A percentile compares a stretch with the other conserved stretches of the same genome.
phyloP scores from a whole-genome alignment of 2,888 invertebrate genomes.

The Tipula unca region DNA sequence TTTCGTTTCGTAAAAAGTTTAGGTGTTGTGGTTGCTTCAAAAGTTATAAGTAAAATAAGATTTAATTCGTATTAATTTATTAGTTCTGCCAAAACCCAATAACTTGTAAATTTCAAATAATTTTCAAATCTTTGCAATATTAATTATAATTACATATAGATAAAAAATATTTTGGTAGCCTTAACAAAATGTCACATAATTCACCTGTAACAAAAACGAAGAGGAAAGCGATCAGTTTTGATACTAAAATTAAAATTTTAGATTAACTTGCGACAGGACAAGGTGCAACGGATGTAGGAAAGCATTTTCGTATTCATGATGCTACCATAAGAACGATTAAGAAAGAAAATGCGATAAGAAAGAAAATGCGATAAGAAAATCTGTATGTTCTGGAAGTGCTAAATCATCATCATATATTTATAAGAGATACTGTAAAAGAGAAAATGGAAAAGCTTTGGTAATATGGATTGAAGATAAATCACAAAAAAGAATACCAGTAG shows the following conservation, averaged over 20 bases:
- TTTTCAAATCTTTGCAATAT: neutral
- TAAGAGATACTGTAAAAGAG: slow-evolving; percentile 24
- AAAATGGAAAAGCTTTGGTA: slow-evolving; percentile 26
- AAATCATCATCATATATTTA: slow-evolving; percentile 24
- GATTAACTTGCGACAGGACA: slow-evolving; percentile 23
- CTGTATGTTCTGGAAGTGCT: slow-evolving; percentile 23
- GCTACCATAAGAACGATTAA: slow-evolving; percentile 24
- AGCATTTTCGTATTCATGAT: slow-evolving; percentile 23
- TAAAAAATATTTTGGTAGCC: neutral
- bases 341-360: too few species aligned
- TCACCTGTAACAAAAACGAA: neutral
- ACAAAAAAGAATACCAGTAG: slow-evolving; percentile 26
- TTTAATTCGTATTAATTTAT: neutral
- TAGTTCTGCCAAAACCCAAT: neutral
- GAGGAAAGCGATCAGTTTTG: too few species aligned
- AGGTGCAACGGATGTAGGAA: slow-evolving; percentile 24
- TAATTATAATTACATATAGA: neutral
- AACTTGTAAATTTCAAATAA: neutral
- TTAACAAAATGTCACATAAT: neutral
- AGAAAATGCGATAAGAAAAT: slow-evolving; percentile 23
- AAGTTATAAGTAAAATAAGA: neutral
- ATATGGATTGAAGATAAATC: slow-evolving; percentile 25
- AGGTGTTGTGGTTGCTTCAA: neutral
- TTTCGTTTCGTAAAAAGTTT: neutral
- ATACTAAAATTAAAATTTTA: slow-evolving; percentile 23